Base-by-base conservation (phyloP, 2,113 vertebrate genomes). In the Pycnonotus jocosus region DNA sequence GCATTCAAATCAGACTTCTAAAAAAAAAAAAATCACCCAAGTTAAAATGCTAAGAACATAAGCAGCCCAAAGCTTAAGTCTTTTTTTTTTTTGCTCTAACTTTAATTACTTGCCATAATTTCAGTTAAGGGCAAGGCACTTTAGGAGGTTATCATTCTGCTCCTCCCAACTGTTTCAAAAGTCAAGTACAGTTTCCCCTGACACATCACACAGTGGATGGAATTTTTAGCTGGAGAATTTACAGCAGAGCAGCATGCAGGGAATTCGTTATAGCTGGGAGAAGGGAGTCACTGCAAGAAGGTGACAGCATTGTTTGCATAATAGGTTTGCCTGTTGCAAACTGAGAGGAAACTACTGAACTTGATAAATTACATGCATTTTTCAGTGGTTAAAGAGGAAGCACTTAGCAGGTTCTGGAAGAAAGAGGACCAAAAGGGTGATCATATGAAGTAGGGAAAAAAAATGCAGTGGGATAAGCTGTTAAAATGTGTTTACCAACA, bases 71-170 rank as follows among this genome's bases (percentile, higher is more conserved):
- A 94, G 80, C 79, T 86, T 61, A 93, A 82, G 37, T 48, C 64
- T 93, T 38, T 93, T 95, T 82, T 93, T 38, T 93, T 95, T 82
- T 73, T 74, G 56, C 64, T 93, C 81, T 71, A 90, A 86, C 62
- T 85, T 95, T 90, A 96, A 95, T 97, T 96, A 71, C 84, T 95
- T 95, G 6, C 78, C 89, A 70, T 83, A 65, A 92, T 92, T 95
- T 90, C 38, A 77, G 62, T 86, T 96, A 95, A 97, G 82, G 51
- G 66, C 85, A 96, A 95, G 76, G 71, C 69, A 70, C 81, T 81
- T 70, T 38, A 61, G 81, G 25, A 91, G 81, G 86, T 93, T 96
- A 82, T 94, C 90, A 21, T 44, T 94, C 77, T 83, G 44, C 91
- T 92, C 86, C 90, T 95, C 93, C 76, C 89, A 96, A 18, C 76